Percentiles rank a stretch among this genome's conserved stretches.
These are phyloP conservation scores for Tachina lurida DNA, from an alignment of 2,888 invertebrate species.

Conservation along the genomic window DNA sequence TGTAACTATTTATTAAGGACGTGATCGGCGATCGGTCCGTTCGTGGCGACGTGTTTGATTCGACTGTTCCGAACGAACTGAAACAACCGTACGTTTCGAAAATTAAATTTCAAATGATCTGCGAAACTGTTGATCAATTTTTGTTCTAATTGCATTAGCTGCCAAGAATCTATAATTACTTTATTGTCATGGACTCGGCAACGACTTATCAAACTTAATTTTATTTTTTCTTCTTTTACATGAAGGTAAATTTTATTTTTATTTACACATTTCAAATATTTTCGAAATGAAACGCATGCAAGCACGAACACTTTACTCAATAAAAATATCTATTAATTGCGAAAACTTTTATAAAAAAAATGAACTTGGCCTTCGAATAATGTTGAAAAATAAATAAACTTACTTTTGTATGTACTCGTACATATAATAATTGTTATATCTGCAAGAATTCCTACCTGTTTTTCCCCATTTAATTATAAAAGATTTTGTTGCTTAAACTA, in stretches of 20 bases:
- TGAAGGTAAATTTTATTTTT: slow-evolving; percentile 61
- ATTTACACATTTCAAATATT: slow-evolving; percentile 55
- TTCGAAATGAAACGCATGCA: slow-evolving; percentile 50
- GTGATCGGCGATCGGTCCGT: slow-evolving; percentile 71
- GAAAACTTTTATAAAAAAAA: slow-evolving; percentile 32
- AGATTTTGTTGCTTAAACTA: background rate
- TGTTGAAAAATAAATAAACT: slow-evolving; percentile 5
- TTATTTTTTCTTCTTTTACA: slow-evolving; percentile 41
- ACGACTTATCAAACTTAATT: slow-evolving; percentile 65
- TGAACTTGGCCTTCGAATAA: slow-evolving; percentile 61
- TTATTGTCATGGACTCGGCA: slow-evolving; percentile 73
- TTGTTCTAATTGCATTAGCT: slow-evolving; percentile 72
- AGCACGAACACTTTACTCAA: slow-evolving; percentile 32
- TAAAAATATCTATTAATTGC: background rate
- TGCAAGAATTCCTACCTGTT: slow-evolving; percentile 44
- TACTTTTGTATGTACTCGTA: background rate
- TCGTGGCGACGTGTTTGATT: slow-evolving; percentile 64
- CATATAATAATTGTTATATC: slow-evolving; percentile 21
- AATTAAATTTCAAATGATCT: slow-evolving; percentile 82
- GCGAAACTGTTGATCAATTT: slow-evolving; percentile 71
- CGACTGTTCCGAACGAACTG: slow-evolving; percentile 71
- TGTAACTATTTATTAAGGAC: slow-evolving; percentile 59
- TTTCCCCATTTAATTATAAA: background rate
- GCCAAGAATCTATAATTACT: slow-evolving; percentile 78
- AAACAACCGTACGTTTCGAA: slow-evolving; percentile 82